These are phyloP conservation scores for Amphiura filiformis DNA, from an alignment of 35 echinoderm and acorn worm genomes.

Conservation along the genomic window DNA sequence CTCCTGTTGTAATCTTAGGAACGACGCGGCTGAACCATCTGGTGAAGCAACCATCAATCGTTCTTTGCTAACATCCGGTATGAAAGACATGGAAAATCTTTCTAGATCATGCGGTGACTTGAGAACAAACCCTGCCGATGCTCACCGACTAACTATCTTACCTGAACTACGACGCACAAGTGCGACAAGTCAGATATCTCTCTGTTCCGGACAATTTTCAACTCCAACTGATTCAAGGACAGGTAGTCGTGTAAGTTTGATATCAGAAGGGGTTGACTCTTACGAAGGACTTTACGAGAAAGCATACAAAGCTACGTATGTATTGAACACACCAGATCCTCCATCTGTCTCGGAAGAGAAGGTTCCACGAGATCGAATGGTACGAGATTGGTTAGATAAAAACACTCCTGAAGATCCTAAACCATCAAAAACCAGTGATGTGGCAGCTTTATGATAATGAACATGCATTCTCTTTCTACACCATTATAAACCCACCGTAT, in stretches of 20 bases:
- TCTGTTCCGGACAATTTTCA: slow-evolving; percentile 42
- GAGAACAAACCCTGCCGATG: slow-evolving; percentile 16
- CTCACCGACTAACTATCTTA: neutral
- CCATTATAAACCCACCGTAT: no score
- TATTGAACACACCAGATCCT: slow-evolving; percentile 13
- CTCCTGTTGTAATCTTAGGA: slow-evolving; percentile 5
- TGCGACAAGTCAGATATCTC: slow-evolving; percentile 33
- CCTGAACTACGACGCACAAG: neutral
- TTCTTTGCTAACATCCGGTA: slow-evolving; percentile 5
- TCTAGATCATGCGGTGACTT: slow-evolving; percentile 15
- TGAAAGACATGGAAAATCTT: neutral
- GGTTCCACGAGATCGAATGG: slow-evolving; percentile 34
- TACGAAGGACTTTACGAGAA: slow-evolving; percentile 66
- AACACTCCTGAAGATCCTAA: neutral
- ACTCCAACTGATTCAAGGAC: slow-evolving; percentile 51
- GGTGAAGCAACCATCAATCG: neutral
- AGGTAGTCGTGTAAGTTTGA: slow-evolving; percentile 40
- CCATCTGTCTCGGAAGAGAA: slow-evolving; percentile 24
- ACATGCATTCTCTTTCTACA: neutral
- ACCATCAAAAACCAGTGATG: neutral
- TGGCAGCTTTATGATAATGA: neutral
- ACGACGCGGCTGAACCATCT: slow-evolving; percentile 21
- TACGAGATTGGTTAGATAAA: slow-evolving; percentile 50
- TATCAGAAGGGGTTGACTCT: slow-evolving; percentile 60
- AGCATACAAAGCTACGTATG: slow-evolving; percentile 47